phyloP scores from a whole-genome alignment of 1,140 invertebrate genomes.

The Drosophila equinoxialis region DNA sequence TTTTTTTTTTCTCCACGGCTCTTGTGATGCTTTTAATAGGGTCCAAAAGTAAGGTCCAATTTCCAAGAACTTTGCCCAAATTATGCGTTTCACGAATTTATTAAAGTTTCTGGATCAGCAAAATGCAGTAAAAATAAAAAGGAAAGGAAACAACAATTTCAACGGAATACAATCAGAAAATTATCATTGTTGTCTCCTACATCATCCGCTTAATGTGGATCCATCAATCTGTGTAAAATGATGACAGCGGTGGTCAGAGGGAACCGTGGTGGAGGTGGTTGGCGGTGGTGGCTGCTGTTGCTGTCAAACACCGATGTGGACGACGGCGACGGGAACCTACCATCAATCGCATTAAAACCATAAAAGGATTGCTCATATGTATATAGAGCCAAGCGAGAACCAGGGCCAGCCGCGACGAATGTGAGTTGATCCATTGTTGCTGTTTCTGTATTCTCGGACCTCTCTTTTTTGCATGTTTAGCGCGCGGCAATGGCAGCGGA shows the following conservation, averaged over 20 bases:
- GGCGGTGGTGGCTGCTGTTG: slow-evolving; percentile 39
- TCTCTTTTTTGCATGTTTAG: slow-evolving; percentile 56
- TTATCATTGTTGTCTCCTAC: slow-evolving; percentile 80
- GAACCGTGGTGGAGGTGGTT: slow-evolving; percentile 35
- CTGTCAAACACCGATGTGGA: slow-evolving; percentile 49
- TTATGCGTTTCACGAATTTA: slow-evolving; percentile 72
- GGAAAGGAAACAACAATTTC: slow-evolving; percentile 37
- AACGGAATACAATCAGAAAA: slow-evolving; percentile 70
- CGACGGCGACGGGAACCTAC: slow-evolving; percentile 38
- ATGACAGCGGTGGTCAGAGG: slow-evolving; percentile 16
- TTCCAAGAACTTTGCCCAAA: slow-evolving; percentile 61
- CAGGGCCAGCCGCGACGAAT: slow-evolving; percentile 24
- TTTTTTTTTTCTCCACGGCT: neutral
- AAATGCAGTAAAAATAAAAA: slow-evolving; percentile 23
- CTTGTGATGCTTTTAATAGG: slow-evolving; percentile 50
- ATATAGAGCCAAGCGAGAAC: slow-evolving; percentile 1
- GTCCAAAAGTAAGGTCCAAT: slow-evolving; percentile 31
- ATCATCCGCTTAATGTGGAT: slow-evolving; percentile 78
- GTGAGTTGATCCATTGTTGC: slow-evolving; percentile 47
- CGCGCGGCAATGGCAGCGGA: slow-evolving; percentile 36
- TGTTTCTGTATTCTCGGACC: slow-evolving; percentile 43
- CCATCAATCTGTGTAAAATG: slow-evolving; percentile 79
- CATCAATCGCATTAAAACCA: slow-evolving; percentile 82
- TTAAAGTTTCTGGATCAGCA: slow-evolving; percentile 45
- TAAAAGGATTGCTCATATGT: slow-evolving; percentile 82